Percentiles rank a stretch among this genome's conserved stretches.
Conservation (phyloP, 1,140 invertebrate genomes). For the Drosophila subobscura region DNA sequence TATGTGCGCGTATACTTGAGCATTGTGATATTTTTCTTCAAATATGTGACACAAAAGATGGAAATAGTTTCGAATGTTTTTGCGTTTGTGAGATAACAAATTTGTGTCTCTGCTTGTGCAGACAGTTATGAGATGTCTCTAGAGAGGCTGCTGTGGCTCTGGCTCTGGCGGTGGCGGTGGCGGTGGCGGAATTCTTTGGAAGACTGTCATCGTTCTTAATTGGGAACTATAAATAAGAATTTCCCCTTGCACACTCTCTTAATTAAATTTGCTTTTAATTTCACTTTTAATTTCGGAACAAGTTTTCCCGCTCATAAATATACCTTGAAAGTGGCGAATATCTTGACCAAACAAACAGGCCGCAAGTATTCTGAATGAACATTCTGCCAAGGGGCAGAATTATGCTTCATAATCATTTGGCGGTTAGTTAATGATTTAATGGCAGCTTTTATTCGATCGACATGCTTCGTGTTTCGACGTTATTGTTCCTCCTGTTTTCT, state of each 20-base stretch:
- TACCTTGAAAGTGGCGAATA: constrained; percentile 20
- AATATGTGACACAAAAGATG: constrained; percentile 53
- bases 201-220: constrained; percentile 66
- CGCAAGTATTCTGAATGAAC: constrained; percentile 16
- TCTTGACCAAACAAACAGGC: constrained; percentile 14
- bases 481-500: not conserved
- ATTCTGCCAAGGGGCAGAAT: not conserved
- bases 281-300: constrained; percentile 34
- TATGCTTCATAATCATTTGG: constrained; percentile 12
- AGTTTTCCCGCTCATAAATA: constrained; percentile 22
- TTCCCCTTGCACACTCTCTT: constrained; percentile 25
- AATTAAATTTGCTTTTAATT: constrained; percentile 41
- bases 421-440: constrained; percentile 39
- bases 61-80: constrained; percentile 48
- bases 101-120: constrained; percentile 27
- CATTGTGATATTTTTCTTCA: constrained; percentile 16
- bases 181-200: constrained; percentile 58
- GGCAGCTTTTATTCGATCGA: constrained; percentile 18
- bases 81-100: constrained; percentile 28
- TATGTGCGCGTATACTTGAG: not conserved
- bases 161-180: too few species aligned
- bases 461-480: constrained; percentile 5
- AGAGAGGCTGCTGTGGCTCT: constrained; percentile 1
- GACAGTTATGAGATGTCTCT: constrained; percentile 53
- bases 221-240: constrained; percentile 37